Conservation (phyloP, 2,113 vertebrate species). For the Oreochromis niloticus region DNA sequence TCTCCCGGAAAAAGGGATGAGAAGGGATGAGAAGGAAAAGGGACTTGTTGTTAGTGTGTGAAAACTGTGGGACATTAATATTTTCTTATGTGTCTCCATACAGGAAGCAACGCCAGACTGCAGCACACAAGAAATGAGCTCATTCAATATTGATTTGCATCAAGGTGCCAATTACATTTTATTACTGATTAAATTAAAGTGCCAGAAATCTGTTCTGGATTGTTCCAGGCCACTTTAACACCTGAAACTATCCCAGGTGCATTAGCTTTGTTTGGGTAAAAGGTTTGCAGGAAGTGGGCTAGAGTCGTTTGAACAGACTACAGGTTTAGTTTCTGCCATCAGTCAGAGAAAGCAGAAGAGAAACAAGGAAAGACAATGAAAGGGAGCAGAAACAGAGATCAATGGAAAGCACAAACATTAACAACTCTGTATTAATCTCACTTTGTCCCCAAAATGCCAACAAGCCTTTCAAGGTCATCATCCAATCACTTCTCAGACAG, state of each 20-base stretch:
- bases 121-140: background rate
- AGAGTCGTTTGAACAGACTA: background rate
- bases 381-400: constrained; percentile 25
- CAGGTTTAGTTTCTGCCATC: background rate
- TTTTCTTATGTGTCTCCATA: background rate
- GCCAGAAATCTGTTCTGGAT: background rate
- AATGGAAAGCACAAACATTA: constrained; percentile 37
- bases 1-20: background rate
- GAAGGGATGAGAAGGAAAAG: background rate
- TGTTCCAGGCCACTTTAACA: background rate
- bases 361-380: background rate
- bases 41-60: background rate
- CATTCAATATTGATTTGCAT: background rate
- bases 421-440: constrained; percentile 51
- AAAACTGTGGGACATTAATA: background rate
- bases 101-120: background rate
- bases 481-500: constrained; percentile 40
- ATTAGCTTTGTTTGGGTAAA: background rate
- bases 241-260: background rate
- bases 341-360: background rate
- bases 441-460: constrained; percentile 33
- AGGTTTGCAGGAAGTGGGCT: background rate
- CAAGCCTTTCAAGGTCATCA: constrained; percentile 45
- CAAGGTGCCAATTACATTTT: background rate
- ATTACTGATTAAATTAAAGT: background rate